phyloP scores from a whole-genome alignment of 2,797 vertebrate genomes.

The Aulostomus chinensis region DNA sequence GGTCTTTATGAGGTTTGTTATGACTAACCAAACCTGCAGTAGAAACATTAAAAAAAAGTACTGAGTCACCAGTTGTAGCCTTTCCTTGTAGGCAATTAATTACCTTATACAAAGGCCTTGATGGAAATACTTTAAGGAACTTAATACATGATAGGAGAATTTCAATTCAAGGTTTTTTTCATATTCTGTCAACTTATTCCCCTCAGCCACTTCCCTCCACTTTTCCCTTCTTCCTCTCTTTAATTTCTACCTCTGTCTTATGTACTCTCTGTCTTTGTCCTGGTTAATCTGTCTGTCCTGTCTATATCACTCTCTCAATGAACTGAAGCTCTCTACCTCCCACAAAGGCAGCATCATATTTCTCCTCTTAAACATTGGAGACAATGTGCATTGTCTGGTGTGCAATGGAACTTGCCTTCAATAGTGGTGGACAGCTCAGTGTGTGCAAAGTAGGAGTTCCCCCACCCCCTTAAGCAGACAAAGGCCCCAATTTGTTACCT shows the following conservation, averaged over 20 bases:
- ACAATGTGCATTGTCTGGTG: conserved; percentile 63
- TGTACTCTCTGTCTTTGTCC: conserved; percentile 69
- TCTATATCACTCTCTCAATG: conserved; percentile 75
- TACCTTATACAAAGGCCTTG: too few species aligned
- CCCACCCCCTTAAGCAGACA: conserved; percentile 71
- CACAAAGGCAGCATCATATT: conserved; percentile 79
- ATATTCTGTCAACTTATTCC: too few species aligned
- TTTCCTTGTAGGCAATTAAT: too few species aligned
- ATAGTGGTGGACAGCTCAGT: conserved; percentile 59
- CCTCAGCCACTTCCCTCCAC: too few species aligned
- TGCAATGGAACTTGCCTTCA: conserved; percentile 62
- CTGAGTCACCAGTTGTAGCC: too few species aligned
- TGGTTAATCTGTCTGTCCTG: conserved; percentile 71
- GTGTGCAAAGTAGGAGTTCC: conserved; percentile 54
- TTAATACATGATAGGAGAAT: too few species aligned
- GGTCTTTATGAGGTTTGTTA: conserved; percentile 68
- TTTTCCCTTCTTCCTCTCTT: conserved; percentile 37
- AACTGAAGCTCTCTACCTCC: conserved; percentile 76
- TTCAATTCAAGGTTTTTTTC: too few species aligned
- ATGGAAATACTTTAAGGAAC: too few species aligned
- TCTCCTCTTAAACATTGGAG: conserved; percentile 69
- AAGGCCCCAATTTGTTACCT: conserved; percentile 82
- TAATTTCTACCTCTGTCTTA: conserved; percentile 30
- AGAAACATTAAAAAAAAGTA: conserved; percentile 40
- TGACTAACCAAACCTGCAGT: conserved; percentile 68